Evolutionary conservation across 2,888 invertebrate genomes (phyloP), one percentile per base, ranked within the genome.

Genomic region (Onthophagus sagittarius): DNA sequence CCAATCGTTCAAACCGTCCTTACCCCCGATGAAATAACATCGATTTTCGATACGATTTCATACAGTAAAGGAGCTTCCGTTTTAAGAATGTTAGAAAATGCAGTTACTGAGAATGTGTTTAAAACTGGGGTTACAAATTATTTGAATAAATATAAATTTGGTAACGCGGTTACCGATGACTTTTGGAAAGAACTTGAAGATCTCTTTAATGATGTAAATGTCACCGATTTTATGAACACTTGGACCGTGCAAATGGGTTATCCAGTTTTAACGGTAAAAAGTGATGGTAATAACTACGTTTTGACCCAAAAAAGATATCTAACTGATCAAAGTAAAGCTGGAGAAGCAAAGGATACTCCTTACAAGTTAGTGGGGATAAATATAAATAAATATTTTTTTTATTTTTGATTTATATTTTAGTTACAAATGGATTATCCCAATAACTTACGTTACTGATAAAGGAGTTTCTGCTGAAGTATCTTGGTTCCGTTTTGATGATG

Each of bases 41-140:
- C 95, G 77, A 92, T 97, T 73, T 98, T 98, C 83, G 97, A 98
- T 84, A 85, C 89, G 0, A 97, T 98, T 76, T 95, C 97, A 0
- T 98, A 98, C 82, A 91, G 90, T 76, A 98, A 98, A 89, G 96
- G 96, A n/a, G 91, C 95, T 0, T 91, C 96, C 0, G 86, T 97
- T 5, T 88, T 98, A 71, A 88, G 96, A 71, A 97, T 98, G 97
- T 84, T 97, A 79, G 95, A 97, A 84, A 88, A 91, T 69, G 93
- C 95, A 76, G 90, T 96, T 70, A 92, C 92, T 0, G 87, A 89
- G 63, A 89, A 90, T 3, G 88, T 88, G 53, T 97, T 98, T 85
- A 89, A 90, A 72, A 85, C 85, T 13, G 94, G 92, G 0, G 91
- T 96, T 0, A 90, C 90, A 2, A 89, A 89, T 65, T 97, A 96